Evolutionary conservation across 2,888 invertebrate species (phyloP), one percentile per base, ranked within the genome.

Genomic region (Dryobota labecula): DNA sequence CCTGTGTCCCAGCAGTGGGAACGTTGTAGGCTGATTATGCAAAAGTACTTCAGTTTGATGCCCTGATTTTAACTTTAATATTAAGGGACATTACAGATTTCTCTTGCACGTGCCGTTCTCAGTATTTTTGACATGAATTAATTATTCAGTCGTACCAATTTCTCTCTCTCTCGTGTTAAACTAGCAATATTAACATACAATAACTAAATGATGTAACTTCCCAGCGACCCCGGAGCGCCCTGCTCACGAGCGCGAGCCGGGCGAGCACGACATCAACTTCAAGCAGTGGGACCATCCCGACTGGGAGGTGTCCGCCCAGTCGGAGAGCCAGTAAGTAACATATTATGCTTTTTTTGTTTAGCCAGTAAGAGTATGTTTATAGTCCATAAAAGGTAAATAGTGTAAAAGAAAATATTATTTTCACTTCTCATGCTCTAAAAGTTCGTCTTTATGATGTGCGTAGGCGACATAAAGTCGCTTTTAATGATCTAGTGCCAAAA

Each of bases 301-400:
- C 91, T 98, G 98, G 92, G 98, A 98, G 90, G 97, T 98, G 87
- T 98, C 98, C 53, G 96, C 97, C 64, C 98, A 97, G 89, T 98
- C 98, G 0, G 98, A 98, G 92, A 98, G 98, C 96, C 98, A 98
- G 98, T 98, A 90, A 97, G 98, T 96, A 33, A 5, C n/a, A 24
- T 15, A 0, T 24, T 24, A 24, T 49, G 5, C 8, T 57, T n/a
- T 56, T 3, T n/a, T n/a, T n/a, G n/a, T n/a, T n/a, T n/a, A n/a
- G n/a, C n/a, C n/a, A n/a, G n/a, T n/a, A n/a, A n/a, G n/a, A n/a
- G n/a, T n/a, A n/a, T n/a, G n/a, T n/a, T n/a, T n/a, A n/a, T n/a
- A n/a, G n/a, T n/a, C n/a, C n/a, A n/a, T n/a, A n/a, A n/a, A n/a
- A n/a, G n/a, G n/a, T n/a, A n/a, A n/a, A n/a, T n/a, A n/a, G n/a